Conservation (phyloP, 2,888 invertebrate genomes). For the Omphaloscelis lunosa region DNA sequence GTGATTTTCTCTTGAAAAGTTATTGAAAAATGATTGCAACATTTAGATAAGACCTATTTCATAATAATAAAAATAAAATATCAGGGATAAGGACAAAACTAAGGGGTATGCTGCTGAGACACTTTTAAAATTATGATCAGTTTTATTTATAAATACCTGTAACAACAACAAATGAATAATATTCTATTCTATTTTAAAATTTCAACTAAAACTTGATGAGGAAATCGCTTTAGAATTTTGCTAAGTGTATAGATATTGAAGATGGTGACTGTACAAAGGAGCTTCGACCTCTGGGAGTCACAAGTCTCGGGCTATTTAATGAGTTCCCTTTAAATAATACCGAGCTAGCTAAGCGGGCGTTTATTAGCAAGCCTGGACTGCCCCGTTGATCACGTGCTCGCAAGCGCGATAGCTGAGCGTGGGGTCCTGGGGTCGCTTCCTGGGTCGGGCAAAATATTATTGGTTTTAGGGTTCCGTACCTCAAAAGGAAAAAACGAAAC, state of each 20-base stretch:
- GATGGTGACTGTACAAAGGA: conserved; percentile 4
- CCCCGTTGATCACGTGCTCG: too few relatives aligned
- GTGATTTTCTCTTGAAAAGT: neutral
- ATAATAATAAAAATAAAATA: neutral
- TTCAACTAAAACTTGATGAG: neutral
- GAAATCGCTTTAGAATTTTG: neutral
- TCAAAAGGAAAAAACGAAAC: too few relatives aligned
- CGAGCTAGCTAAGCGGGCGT: neutral
- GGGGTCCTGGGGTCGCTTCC: too few relatives aligned
- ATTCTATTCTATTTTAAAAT: neutral
- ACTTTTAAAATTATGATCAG: too few relatives aligned
- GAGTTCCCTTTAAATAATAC: conserved; percentile 44
- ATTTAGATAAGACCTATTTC: neutral
- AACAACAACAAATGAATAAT: neutral
- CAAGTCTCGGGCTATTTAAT: conserved; percentile 43
- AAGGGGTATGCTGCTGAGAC: too few relatives aligned
- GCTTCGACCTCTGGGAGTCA: conserved; percentile 1
- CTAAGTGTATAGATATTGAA: neutral
- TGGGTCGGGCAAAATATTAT: too few relatives aligned
- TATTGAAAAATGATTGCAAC: neutral
- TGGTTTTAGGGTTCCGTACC: too few relatives aligned
- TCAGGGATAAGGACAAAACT: too few relatives aligned
- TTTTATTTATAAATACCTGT: too few relatives aligned
- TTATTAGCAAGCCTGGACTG: too few relatives aligned
- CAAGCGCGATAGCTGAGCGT: too few relatives aligned